Conservation (phyloP, 2,888 invertebrate genomes). For the Andrena marginata region DNA sequence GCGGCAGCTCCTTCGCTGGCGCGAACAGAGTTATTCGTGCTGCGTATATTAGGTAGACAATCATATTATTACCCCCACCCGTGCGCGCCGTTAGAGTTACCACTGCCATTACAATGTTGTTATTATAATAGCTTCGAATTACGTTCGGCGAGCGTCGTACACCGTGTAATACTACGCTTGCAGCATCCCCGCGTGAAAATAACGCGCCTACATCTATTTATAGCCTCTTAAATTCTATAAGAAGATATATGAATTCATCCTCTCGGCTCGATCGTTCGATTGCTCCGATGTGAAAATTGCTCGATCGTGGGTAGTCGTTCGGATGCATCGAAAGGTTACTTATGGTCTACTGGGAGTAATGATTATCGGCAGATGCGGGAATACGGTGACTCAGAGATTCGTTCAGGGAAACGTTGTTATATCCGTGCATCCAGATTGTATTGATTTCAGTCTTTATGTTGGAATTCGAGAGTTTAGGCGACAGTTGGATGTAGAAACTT, state of each 20-base stretch:
- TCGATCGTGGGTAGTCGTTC: neutral
- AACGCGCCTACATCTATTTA: slow-evolving; percentile 19
- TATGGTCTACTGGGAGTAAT: too few species aligned
- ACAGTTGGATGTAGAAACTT: too few species aligned
- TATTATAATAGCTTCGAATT: slow-evolving; percentile 47
- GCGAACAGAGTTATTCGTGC: slow-evolving; percentile 5
- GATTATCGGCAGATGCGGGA: too few species aligned
- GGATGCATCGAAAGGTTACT: neutral
- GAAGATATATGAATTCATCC: neutral
- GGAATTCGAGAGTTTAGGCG: too few species aligned
- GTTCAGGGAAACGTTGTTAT: too few species aligned
- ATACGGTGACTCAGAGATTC: too few species aligned
- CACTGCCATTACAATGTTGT: slow-evolving; percentile 29
- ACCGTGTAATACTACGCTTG: slow-evolving; percentile 20
- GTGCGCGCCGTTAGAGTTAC: slow-evolving; percentile 5
- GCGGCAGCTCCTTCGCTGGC: neutral
- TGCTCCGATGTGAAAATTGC: neutral
- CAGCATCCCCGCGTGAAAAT: slow-evolving; percentile 30
- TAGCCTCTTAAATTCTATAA: slow-evolving; percentile 7
- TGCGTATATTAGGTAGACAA: slow-evolving; percentile 24
- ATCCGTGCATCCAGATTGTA: too few species aligned
- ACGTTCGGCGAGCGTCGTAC: neutral
- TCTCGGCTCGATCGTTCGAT: neutral
- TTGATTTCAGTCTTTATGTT: too few species aligned
- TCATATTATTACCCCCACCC: slow-evolving; percentile 35